phyloP scores from a whole-genome alignment of 2,797 vertebrate species.

The Galago senegalensis region DNA sequence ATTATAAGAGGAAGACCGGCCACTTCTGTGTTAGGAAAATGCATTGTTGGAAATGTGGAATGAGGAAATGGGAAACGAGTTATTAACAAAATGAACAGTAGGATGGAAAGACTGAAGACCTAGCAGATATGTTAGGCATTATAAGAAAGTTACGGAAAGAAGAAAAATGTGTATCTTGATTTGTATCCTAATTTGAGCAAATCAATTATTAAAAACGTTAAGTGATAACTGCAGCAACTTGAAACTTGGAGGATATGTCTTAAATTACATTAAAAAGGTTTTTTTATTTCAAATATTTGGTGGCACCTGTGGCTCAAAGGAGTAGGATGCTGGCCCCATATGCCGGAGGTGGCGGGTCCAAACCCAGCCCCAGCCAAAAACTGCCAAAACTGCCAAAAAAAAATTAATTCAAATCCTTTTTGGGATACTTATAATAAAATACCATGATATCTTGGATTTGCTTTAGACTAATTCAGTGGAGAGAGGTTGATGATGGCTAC shows the following conservation, averaged over 20 bases:
- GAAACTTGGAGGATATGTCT: neutral
- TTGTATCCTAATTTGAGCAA: neutral
- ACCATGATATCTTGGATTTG: neutral
- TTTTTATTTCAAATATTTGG: neutral
- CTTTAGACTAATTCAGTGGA: constrained; percentile 10
- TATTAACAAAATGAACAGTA: neutral
- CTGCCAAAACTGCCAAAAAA: too few relatives aligned
- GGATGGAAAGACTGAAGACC: neutral
- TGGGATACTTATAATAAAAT: neutral
- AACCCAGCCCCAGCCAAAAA: too few relatives aligned
- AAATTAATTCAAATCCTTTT: too few relatives aligned
- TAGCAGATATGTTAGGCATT: neutral
- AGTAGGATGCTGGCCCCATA: too few relatives aligned
- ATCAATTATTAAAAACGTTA: neutral
- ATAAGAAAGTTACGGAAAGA: neutral
- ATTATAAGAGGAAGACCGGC: neutral
- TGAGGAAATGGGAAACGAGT: neutral
- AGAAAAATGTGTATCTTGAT: neutral
- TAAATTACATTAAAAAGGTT: neutral
- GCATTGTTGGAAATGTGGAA: neutral
- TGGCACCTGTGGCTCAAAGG: too few relatives aligned
- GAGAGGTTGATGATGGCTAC: neutral
- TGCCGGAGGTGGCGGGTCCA: too few relatives aligned
- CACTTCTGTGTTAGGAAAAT: neutral
- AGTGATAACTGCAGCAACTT: neutral